Evolutionary conservation across 2,797 vertebrate species (phyloP), one percentile per base, ranked within the genome.

Genomic region (Acrocephalus scirpaceus): DNA sequence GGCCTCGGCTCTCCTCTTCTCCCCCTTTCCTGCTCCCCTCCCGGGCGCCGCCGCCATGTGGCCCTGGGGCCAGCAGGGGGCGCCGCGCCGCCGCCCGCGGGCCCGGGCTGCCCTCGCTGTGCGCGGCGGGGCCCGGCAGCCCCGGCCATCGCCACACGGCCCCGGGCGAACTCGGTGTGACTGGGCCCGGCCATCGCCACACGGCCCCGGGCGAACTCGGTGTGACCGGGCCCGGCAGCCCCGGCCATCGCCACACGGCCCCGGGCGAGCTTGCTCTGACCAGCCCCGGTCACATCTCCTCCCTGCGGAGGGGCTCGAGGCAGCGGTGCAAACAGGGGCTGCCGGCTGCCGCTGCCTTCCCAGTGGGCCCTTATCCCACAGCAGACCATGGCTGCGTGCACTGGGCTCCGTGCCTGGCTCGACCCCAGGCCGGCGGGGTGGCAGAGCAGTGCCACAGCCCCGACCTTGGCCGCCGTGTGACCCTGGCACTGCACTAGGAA

Each of bases 401-500:
- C 27, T 16, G 51, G 38, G 51, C 27, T 34, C 11, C 10, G 32
- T 34, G 67, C 58, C 45, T 1, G 36, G 34, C 42, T 66, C 27
- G 5, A 3, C n/a, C 26, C 3, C 13, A 1, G 15, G 20, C n/a
- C 32, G 42, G 36, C 1, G 4, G 20, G 29, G 14, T 16, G 16
- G 9, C 23, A 5, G 67, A 11, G 26, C 40, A 9, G 27, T 13
- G 20, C 14, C 34, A 2, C 16, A 2, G 51, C 38, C 21, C 21
- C 5, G n/a, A 2, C 40, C 1, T 16, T 2, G 47, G 50, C 50
- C 2, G 0, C 81, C 8, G 0, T 8, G 44, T 10, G 45, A n/a
- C 58, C 8, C 1, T 3, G n/a, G 27, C 1, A 1, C 32, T 57
- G 23, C 21, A 0, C 62, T 11, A 0, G 0, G 3, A 4, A 53